Percentiles rank a stretch among this genome's conserved stretches.
Conservation (phyloP, 2,888 invertebrate species). For the Willowsia nigromaculata region DNA sequence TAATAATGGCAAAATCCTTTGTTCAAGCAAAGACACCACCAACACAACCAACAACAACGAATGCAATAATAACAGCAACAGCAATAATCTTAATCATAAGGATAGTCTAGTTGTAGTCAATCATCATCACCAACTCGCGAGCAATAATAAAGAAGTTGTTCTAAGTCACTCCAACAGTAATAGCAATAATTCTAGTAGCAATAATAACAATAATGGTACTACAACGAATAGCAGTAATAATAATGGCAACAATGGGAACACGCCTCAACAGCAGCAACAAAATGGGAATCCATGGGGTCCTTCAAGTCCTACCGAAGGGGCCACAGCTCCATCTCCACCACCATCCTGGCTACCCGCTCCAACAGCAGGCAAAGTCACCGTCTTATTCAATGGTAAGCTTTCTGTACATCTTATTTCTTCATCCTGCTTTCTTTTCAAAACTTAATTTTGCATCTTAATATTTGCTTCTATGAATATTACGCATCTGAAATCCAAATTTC, state of each 20-base stretch:
- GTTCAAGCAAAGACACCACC: slow-evolving; percentile 42
- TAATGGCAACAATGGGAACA: slow-evolving; percentile 67
- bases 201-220: slow-evolving; percentile 30
- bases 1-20: slow-evolving; percentile 30
- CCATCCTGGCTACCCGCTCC: slow-evolving; percentile 84
- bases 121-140: slow-evolving; percentile 45
- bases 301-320: slow-evolving; percentile 88
- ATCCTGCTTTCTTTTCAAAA: neutral
- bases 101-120: slow-evolving; percentile 55
- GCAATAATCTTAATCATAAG: slow-evolving; percentile 64
- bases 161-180: slow-evolving; percentile 63
- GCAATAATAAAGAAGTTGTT: slow-evolving; percentile 32
- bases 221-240: slow-evolving; percentile 50
- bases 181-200: slow-evolving; percentile 52
- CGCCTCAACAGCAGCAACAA: slow-evolving; percentile 54
- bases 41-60: slow-evolving; percentile 52
- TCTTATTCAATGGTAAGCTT: slow-evolving; percentile 88
- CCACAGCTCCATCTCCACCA: slow-evolving; percentile 82
- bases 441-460: no score
- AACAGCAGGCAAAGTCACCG: slow-evolving; percentile 86
- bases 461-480: no score
- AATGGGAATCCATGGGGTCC: slow-evolving; percentile 84
- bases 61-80: slow-evolving; percentile 71
- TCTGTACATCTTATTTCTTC: neutral
- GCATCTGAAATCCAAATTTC: no score